These are phyloP conservation scores for Psococerastis gibbosa DNA, from an alignment of 2,888 invertebrate species.

Conservation along the genomic window DNA sequence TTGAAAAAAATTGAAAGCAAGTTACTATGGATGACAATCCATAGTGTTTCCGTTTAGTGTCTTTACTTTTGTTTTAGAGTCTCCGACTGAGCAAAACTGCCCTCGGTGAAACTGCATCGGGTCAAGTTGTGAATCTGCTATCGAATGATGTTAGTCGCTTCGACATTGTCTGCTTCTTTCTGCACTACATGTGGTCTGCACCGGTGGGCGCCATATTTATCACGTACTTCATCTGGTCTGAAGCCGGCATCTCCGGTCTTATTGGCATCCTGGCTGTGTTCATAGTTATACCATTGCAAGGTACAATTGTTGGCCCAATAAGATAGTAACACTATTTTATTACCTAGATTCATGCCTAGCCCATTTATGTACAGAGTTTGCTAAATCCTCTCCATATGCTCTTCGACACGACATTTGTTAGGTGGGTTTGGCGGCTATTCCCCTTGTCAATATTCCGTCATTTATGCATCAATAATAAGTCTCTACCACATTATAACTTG, in stretches of 20 bases:
- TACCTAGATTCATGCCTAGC: no score
- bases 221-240: conserved; percentile 55
- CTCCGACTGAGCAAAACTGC: conserved; percentile 49
- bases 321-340: no score
- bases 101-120: conserved; percentile 54
- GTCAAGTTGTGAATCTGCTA: conserved; percentile 80
- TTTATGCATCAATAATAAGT: no score
- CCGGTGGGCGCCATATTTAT: conserved; percentile 49
- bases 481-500: no score
- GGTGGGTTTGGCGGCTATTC: no score
- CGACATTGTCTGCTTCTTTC: conserved; percentile 63
- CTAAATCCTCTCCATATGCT: no score
- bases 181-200: conserved; percentile 77
- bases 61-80: conserved; percentile 33
- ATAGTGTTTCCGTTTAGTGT: neutral
- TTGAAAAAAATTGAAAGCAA: no score
- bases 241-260: conserved; percentile 44
- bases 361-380: no score
- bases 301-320: no score
- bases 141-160: conserved; percentile 89
- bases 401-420: no score
- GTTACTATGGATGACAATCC: no score
- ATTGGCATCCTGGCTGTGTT: conserved; percentile 63
- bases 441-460: no score
- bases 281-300: conserved; percentile 67